These are phyloP conservation scores for Corella eumyota DNA, from an alignment of 23 tunicate genomes.

Conservation along the genomic window DNA sequence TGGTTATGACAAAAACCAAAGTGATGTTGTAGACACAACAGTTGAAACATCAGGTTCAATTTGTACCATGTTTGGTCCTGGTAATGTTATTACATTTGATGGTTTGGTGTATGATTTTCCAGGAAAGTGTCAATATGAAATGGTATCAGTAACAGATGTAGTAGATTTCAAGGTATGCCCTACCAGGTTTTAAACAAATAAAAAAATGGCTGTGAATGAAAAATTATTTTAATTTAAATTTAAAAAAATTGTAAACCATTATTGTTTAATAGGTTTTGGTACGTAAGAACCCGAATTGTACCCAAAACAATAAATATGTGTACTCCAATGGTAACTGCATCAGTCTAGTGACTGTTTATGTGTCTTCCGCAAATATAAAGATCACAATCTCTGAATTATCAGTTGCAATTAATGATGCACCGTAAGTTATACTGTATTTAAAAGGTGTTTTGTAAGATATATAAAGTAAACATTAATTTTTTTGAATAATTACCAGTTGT, in stretches of 20 bases:
- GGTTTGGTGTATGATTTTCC: constrained; percentile 42
- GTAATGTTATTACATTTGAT: constrained; percentile 52
- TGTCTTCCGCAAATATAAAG: constrained; percentile 22
- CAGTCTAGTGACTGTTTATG: constrained; percentile 9
- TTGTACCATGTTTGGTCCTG: constrained; percentile 53
- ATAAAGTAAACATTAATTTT: background rate
- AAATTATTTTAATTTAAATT: too few relatives aligned
- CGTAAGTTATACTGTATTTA: constrained; percentile 2
- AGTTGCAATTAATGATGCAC: constrained; percentile 14
- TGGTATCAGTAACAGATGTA: constrained; percentile 26
- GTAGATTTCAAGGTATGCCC: constrained; percentile 34
- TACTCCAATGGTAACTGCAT: constrained; percentile 14
- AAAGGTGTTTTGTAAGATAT: background rate
- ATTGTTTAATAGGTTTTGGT: constrained; percentile 22
- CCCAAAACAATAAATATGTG: constrained; percentile 14
- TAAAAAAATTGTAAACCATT: background rate
- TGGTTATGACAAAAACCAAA: background rate
- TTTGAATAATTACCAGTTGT: background rate
- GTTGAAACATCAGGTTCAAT: constrained; percentile 8
- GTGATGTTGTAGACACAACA: background rate
- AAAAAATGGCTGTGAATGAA: background rate
- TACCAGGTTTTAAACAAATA: background rate
- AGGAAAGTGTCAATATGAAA: constrained; percentile 48
- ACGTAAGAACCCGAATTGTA: constrained; percentile 30
- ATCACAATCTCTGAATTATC: constrained; percentile 8